Percentiles rank a stretch among this genome's conserved stretches.
These are phyloP conservation scores for Tragelaphus buxtoni DNA, from an alignment of 2,113 vertebrate species.

Conservation along the genomic window DNA sequence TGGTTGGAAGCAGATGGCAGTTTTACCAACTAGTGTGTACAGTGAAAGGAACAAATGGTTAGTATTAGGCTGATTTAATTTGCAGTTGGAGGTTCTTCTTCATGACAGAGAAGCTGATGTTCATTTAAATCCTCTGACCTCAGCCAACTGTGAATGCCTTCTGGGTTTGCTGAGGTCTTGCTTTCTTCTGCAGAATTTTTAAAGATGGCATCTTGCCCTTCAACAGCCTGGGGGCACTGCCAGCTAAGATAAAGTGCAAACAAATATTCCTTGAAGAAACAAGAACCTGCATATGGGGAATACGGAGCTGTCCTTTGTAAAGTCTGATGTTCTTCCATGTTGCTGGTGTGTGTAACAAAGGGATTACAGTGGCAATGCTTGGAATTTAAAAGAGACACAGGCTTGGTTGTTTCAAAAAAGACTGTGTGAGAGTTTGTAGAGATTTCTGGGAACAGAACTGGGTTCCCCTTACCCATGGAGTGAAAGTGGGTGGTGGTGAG, in stretches of 20 bases:
- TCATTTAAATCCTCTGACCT: conserved; percentile 64
- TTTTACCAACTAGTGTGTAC: conserved; percentile 39
- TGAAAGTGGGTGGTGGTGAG: background rate
- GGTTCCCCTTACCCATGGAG: background rate
- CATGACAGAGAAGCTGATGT: conserved; percentile 35
- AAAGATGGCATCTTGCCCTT: background rate
- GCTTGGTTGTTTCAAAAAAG: background rate
- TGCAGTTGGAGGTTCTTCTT: conserved; percentile 54
- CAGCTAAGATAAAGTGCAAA: background rate
- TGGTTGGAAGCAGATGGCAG: conserved; percentile 53
- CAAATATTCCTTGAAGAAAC: background rate
- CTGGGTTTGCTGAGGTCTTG: background rate
- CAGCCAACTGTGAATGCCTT: conserved; percentile 53
- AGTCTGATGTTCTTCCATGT: background rate
- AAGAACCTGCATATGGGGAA: background rate
- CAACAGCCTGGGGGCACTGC: background rate
- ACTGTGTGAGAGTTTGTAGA: background rate
- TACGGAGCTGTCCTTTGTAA: background rate
- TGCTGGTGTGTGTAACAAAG: background rate
- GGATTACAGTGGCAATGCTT: background rate
- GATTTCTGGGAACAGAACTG: background rate
- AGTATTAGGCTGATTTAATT: conserved; percentile 67
- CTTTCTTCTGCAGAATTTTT: conserved; percentile 25
- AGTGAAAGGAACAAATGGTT: conserved; percentile 67
- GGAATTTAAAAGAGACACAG: background rate